These are phyloP conservation scores for Apodemus sylvaticus DNA, from an alignment of 2,113 vertebrate genomes.

Conservation along the genomic window DNA sequence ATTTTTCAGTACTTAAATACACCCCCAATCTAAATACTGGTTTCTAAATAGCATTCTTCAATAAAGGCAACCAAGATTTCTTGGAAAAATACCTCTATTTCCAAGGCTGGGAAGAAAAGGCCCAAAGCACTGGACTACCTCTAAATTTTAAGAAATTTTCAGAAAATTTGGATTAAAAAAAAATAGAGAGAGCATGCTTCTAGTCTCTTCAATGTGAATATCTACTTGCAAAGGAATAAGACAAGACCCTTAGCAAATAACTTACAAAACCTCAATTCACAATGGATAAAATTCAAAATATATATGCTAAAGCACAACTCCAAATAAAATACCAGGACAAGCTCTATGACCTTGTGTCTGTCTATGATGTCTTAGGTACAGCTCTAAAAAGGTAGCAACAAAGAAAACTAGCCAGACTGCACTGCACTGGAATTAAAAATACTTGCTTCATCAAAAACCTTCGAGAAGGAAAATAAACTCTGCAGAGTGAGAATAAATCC, in stretches of 20 bases:
- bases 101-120: not conserved
- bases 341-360: not conserved
- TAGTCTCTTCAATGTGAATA: not conserved
- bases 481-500: not conserved
- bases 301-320: too few species aligned
- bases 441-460: not conserved
- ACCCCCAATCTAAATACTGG: not conserved
- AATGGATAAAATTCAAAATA: not conserved
- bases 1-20: not conserved
- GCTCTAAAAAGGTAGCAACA: not conserved
- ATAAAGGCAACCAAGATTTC: not conserved
- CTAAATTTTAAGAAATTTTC: not conserved
- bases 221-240: not conserved
- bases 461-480: not conserved
- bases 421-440: not conserved
- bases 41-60: not conserved
- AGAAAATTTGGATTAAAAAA: not conserved
- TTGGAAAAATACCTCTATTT: not conserved
- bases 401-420: not conserved
- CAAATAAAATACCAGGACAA: not conserved
- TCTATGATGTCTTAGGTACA: not conserved
- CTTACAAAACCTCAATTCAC: not conserved
- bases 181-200: not conserved
- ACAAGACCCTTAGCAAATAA: not conserved
- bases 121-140: not conserved